Evolutionary conservation across 2,888 invertebrate species (phyloP), one percentile per base, ranked within the genome.

Genomic region (Melinaea marsaeus): DNA sequence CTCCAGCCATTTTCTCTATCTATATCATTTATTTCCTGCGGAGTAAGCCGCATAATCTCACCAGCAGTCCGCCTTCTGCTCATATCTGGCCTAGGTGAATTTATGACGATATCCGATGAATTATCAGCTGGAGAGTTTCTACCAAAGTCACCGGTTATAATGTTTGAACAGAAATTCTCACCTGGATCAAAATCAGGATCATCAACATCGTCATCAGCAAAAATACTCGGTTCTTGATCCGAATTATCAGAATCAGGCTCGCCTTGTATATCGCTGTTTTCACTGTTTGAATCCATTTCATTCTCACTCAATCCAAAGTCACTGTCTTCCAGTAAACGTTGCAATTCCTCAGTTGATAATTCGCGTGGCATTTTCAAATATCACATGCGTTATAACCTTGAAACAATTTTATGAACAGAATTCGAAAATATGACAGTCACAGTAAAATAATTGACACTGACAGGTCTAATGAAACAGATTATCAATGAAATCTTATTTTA

Each of bases 191-290:
- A 57, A 47, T 61, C 61, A 56, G 56, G 57, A 61, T 61, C 61
- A 51, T 57, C 57, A n/a, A 61, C 42, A 61, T 57, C 45, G 34
- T 61, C 57, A 57, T 61, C 51, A 51, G 57, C 61, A 57, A 61
- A 61, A 61, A 61, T 56, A 61, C 56, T 61, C 13, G 56, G 56
- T 61, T 61, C 56, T 13, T 61, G 55, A 55, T 55, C 55, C 33
- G 55, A 55, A 60, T 13, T 32, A 45, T 35, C 61, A 56, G 35
- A 58, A 58, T 58, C 58, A 34, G 58, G 56, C 61, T 56, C 61
- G 46, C 32, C 60, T 55, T 45, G 55, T 55, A 55, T 32, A 56
- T 61, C 56, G 47, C 56, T 61, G 13, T 61, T 56, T 48, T 34
- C 35, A 22, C 56, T 13, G 34, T 34, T 56, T 35, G 61, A 47